A percentile compares a stretch with the other conserved stretches of the same genome.
These are phyloP conservation scores for Drosophila aldrichi DNA, from an alignment of 2,888 invertebrate species.

Conservation along the genomic window DNA sequence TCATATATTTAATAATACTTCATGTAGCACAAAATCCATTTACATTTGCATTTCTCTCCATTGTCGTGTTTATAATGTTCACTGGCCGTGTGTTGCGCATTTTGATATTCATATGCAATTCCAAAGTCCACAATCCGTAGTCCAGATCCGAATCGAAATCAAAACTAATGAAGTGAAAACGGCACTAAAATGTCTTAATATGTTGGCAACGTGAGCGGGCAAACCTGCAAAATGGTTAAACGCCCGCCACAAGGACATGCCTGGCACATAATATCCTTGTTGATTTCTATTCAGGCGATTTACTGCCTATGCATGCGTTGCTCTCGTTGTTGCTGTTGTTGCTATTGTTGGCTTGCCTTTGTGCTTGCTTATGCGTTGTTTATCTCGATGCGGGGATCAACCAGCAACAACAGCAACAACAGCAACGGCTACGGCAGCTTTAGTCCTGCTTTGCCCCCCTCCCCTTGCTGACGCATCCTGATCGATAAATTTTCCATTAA, in stretches of 20 bases:
- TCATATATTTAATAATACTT: neutral
- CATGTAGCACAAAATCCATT: neutral
- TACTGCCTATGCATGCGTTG: slow-evolving; percentile 71
- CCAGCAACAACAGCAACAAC: slow-evolving; percentile 10
- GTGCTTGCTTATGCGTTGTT: slow-evolving; percentile 72
- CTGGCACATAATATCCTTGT: slow-evolving; percentile 72
- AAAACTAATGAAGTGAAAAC: slow-evolving; percentile 83
- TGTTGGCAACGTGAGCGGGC: slow-evolving; percentile 47
- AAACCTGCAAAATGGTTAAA: slow-evolving; percentile 67
- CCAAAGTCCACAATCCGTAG: neutral
- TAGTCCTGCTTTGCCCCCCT: slow-evolving; percentile 18
- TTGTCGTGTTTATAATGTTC: neutral
- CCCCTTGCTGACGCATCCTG: slow-evolving; percentile 54
- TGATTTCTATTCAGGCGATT: slow-evolving; percentile 78
- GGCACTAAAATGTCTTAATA: slow-evolving; percentile 79
- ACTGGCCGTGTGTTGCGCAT: slow-evolving; percentile 9
- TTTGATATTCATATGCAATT: slow-evolving; percentile 26
- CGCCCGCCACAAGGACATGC: slow-evolving; percentile 38
- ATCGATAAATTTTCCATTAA: slow-evolving; percentile 85
- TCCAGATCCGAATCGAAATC: slow-evolving; percentile 60
- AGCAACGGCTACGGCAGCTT: slow-evolving; percentile 18
- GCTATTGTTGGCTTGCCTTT: slow-evolving; percentile 38
- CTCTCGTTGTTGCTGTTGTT: slow-evolving; percentile 31
- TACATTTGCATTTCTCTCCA: neutral
- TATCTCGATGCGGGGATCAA: slow-evolving; percentile 65